Evolutionary conservation across 2,113 vertebrate species (phyloP).

Genomic region (Takifugu bimaculatus): DNA sequence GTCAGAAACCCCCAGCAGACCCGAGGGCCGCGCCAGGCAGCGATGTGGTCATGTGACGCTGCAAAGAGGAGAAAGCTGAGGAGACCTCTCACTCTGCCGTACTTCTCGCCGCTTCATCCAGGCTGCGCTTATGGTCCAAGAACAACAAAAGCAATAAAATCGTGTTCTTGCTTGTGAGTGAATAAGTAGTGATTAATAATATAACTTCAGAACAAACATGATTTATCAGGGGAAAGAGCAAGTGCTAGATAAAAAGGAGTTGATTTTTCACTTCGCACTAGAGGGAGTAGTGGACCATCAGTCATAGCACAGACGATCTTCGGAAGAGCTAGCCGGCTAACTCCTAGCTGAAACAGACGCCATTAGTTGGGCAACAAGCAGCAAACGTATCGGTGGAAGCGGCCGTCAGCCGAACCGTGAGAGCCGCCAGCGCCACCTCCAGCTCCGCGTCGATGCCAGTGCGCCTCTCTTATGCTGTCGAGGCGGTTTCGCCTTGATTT

Average conservation of each 20-base stretch:
- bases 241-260: background rate
- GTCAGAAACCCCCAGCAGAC: slow-evolving; percentile 15
- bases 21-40: slow-evolving; percentile 4
- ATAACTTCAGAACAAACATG: no score
- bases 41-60: slow-evolving; percentile 45
- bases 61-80: accelerated
- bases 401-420: background rate
- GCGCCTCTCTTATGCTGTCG: slow-evolving; percentile 10
- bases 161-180: no score
- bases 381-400: slow-evolving; percentile 6
- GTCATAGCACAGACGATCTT: background rate
- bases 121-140: no score
- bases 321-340: slow-evolving; percentile 49
- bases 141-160: no score
- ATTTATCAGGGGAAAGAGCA: no score
- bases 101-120: no score
- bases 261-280: background rate
- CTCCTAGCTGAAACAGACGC: slow-evolving; percentile 52
- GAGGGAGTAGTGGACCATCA: background rate
- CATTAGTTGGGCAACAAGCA: slow-evolving; percentile 53
- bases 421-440: background rate
- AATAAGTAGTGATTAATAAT: no score
- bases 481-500: slow-evolving; percentile 7
- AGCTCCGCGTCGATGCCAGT: no score
- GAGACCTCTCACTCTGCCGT: slow-evolving; percentile 26